These are phyloP conservation scores for Somateria mollissima DNA, from an alignment of 2,797 vertebrate genomes.

Conservation along the genomic window DNA sequence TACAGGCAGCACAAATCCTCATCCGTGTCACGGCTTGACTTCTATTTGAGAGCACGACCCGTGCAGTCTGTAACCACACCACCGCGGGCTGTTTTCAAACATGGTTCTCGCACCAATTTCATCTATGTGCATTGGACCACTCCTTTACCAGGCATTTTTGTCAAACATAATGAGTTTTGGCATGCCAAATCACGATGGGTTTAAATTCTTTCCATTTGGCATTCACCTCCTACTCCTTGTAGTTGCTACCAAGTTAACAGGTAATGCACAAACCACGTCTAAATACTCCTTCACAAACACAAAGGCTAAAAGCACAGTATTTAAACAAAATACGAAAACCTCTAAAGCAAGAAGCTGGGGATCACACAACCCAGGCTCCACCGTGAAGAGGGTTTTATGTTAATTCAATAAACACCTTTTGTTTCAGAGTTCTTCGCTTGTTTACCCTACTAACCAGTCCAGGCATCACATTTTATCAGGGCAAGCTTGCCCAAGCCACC, in stretches of 20 bases:
- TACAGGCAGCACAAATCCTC: accelerated
- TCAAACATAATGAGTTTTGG: background rate
- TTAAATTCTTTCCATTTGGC: background rate
- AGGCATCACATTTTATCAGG: background rate
- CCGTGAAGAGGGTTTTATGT: accelerated
- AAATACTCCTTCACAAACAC: background rate
- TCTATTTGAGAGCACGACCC: accelerated
- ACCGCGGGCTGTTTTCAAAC: accelerated
- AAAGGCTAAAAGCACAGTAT: background rate
- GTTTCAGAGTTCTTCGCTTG: background rate
- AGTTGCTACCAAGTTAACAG: background rate
- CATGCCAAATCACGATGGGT: accelerated
- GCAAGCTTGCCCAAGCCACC: background rate
- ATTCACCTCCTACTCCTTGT: background rate
- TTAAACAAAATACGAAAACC: background rate
- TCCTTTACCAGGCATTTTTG: background rate
- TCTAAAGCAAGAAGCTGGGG: background rate
- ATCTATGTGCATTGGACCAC: background rate
- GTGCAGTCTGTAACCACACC: background rate
- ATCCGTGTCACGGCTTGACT: background rate
- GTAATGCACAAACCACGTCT: accelerated
- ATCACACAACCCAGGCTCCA: background rate
- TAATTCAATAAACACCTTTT: background rate
- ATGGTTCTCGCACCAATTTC: too few relatives aligned
- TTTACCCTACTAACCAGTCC: background rate